Conservation (phyloP, 2,113 vertebrate genomes). For the Centropristis striata region DNA sequence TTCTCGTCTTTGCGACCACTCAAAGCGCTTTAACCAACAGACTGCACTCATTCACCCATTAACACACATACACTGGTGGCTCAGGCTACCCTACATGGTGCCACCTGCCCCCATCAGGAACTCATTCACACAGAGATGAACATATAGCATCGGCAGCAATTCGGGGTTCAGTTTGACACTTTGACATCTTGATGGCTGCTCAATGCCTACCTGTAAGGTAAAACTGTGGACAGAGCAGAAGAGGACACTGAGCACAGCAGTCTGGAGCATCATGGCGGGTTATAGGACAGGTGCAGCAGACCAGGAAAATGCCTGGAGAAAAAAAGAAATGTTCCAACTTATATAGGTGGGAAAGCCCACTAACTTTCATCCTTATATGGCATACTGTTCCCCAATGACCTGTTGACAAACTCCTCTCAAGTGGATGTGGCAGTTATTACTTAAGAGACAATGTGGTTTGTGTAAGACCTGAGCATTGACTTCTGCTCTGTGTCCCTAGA, state of each 20-base stretch:
- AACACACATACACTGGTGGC: no score
- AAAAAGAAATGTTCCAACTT: neutral
- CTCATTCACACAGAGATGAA: no score
- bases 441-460: conserved; percentile 15
- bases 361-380: conserved; percentile 44
- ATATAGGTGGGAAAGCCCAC: conserved; percentile 21
- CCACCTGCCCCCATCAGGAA: no score
- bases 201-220: conserved; percentile 37
- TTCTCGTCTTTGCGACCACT: no score
- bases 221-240: conserved; percentile 30
- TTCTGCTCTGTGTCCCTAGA: no score
- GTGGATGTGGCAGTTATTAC: conserved; percentile 44
- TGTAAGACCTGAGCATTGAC: neutral
- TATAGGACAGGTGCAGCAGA: neutral
- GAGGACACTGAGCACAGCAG: conserved; percentile 29
- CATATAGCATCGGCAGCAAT: no score
- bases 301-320: neutral
- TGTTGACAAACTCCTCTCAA: neutral
- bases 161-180: no score
- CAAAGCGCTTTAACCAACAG: no score
- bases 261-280: conserved; percentile 60
- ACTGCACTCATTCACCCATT: no score
- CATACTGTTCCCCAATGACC: neutral
- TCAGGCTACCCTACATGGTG: no score
- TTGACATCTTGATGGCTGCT: no score